A percentile compares a stretch with the other conserved stretches of the same genome.
Conservation (phyloP, 1,140 invertebrate genomes). For the Drosophila ironensis region DNA sequence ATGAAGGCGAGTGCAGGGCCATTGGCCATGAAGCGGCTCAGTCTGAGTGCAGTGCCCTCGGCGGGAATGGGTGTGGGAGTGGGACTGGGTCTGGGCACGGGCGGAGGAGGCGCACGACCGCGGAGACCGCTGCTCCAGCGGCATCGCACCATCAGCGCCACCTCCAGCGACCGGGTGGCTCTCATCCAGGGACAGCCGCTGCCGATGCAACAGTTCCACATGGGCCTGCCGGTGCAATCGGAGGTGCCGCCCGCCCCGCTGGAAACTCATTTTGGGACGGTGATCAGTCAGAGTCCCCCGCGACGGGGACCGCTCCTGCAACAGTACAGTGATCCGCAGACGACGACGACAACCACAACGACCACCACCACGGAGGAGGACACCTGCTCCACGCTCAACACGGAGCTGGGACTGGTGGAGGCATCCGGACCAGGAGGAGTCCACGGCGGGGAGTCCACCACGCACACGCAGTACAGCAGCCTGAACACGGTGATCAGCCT, state of each 20-base stretch:
- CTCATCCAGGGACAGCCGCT: slow-evolving; percentile 43
- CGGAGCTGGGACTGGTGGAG: slow-evolving; percentile 61
- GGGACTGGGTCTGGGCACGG: no score
- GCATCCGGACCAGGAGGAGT: slow-evolving; percentile 8
- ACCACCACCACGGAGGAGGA: slow-evolving; percentile 75
- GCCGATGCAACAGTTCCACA: slow-evolving; percentile 31
- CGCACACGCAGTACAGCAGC: slow-evolving; percentile 74
- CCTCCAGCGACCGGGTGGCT: slow-evolving; percentile 50
- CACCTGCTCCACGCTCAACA: slow-evolving; percentile 76
- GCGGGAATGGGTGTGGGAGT: slow-evolving; percentile 7
- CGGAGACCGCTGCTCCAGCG: slow-evolving; percentile 65
- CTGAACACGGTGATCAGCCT: slow-evolving; percentile 75
- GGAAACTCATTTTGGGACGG: slow-evolving; percentile 71
- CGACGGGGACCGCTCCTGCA: slow-evolving; percentile 68
- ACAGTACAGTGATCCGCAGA: slow-evolving; percentile 79
- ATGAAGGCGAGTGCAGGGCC: slow-evolving; percentile 19
- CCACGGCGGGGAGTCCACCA: slow-evolving; percentile 52
- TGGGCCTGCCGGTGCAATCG: slow-evolving; percentile 13
- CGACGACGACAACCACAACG: slow-evolving; percentile 71
- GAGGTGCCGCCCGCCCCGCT: slow-evolving; percentile 45
- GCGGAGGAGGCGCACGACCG: slow-evolving; percentile 36
- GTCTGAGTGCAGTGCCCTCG: slow-evolving; percentile 43
- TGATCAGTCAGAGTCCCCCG: slow-evolving; percentile 61
- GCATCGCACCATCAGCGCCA: slow-evolving; percentile 67
- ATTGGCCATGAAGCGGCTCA: slow-evolving; percentile 48